Evolutionary conservation across 1,140 invertebrate genomes (phyloP).

Genomic region (Eupeodes corollae): DNA sequence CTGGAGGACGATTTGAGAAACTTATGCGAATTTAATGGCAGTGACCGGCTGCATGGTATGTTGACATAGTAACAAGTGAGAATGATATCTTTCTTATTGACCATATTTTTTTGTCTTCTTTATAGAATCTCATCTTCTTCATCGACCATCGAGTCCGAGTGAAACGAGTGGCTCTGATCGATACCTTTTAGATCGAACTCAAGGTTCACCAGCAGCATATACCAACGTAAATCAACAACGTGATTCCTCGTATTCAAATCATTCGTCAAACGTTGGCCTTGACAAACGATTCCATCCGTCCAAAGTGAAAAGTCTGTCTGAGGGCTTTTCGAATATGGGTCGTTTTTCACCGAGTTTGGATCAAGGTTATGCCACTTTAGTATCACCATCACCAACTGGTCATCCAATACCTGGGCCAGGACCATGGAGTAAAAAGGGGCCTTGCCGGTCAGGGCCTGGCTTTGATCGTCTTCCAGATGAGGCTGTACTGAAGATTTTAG

Average conservation of each 20-base stretch:
- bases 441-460: constrained; percentile 24
- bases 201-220: constrained; percentile 28
- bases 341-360: constrained; percentile 50
- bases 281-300: constrained; percentile 23
- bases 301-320: constrained; percentile 32
- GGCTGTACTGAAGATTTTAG: constrained; percentile 51
- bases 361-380: constrained; percentile 64
- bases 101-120: background rate
- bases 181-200: constrained; percentile 30
- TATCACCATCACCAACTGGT: constrained; percentile 43
- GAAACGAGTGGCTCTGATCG: constrained; percentile 36
- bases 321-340: constrained; percentile 33
- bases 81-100: background rate
- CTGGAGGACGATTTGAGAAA: constrained; percentile 19
- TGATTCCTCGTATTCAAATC: constrained; percentile 7
- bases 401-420: constrained; percentile 22
- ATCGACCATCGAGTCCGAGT: constrained; percentile 31
- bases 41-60: constrained; percentile 28
- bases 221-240: constrained; percentile 10
- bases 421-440: constrained; percentile 32
- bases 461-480: constrained; percentile 46
- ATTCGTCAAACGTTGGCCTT: constrained; percentile 12
- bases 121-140: constrained; percentile 17
- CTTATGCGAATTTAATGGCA: constrained; percentile 25
- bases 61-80: background rate